Conservation (phyloP, 2,797 vertebrate genomes). For the Natrix natrix region DNA sequence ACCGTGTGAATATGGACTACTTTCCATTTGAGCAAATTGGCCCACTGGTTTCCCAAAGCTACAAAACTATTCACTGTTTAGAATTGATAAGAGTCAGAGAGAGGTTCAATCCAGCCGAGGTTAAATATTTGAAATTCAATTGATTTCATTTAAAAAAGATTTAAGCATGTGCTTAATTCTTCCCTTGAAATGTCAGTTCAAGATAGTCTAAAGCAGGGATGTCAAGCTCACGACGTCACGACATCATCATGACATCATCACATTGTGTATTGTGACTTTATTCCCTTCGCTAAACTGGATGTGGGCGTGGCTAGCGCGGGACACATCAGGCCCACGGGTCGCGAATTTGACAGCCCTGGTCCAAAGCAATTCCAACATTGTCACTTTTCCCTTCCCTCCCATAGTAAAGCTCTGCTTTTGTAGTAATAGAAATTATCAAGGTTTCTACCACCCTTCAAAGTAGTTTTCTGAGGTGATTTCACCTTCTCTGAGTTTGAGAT, state of each 20-base stretch:
- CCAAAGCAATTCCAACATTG: background rate
- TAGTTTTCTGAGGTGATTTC: background rate
- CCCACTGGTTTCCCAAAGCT: background rate
- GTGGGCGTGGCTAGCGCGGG: too few species aligned
- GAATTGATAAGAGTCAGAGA: background rate
- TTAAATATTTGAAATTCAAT: background rate
- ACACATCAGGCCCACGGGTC: too few species aligned
- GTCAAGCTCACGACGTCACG: too few species aligned
- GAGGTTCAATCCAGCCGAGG: background rate
- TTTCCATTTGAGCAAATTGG: background rate
- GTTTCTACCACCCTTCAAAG: background rate
- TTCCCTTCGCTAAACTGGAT: too few species aligned
- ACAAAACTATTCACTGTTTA: background rate
- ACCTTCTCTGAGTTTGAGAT: background rate
- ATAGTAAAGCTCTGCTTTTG: background rate
- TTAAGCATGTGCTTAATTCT: background rate
- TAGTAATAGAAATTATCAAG: background rate
- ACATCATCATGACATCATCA: too few species aligned
- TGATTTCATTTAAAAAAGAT: background rate
- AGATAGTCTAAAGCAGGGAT: background rate
- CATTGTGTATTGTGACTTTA: rapidly evolving
- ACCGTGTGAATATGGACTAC: background rate
- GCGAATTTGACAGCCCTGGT: background rate
- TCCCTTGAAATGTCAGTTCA: background rate
- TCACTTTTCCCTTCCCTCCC: background rate